Evolutionary conservation across 2,888 invertebrate genomes (phyloP).

Genomic region (Physocephala rufipes): DNA sequence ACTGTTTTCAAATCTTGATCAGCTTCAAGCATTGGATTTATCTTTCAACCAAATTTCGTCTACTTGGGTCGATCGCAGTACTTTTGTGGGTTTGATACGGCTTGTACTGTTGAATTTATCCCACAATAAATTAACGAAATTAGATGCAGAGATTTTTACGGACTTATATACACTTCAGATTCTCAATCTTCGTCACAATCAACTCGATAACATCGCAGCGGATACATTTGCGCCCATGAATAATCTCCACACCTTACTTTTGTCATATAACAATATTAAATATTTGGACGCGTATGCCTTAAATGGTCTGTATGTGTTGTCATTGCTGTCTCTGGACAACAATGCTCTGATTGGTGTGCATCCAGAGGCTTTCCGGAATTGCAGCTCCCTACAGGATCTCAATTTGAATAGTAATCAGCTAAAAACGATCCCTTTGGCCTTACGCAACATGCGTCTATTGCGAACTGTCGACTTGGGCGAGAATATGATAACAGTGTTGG

Average conservation of each 20-base stretch:
- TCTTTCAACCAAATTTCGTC: conserved; percentile 88
- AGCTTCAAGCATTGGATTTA: conserved; percentile 82
- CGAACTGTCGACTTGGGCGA: conserved; percentile 91
- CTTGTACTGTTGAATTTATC: conserved; percentile 87
- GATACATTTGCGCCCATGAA: conserved; percentile 92
- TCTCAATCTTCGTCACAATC: conserved; percentile 85
- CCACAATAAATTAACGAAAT: conserved; percentile 81
- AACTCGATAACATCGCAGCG: conserved; percentile 82
- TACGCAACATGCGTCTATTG: conserved; percentile 85
- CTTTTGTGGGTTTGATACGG: conserved; percentile 87
- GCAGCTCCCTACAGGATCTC: conserved; percentile 88
- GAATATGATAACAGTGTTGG: conserved; percentile 84
- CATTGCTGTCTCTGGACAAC: conserved; percentile 84
- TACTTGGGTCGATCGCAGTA: conserved; percentile 84
- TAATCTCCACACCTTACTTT: conserved; percentile 87
- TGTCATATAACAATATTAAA: conserved; percentile 86
- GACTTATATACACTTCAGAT: conserved; percentile 87
- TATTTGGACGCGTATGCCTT: conserved; percentile 86
- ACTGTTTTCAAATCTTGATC: conserved; percentile 85
- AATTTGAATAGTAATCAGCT: conserved; percentile 89
- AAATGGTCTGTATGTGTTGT: conserved; percentile 88
- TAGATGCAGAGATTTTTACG: conserved; percentile 85
- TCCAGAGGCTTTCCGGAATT: conserved; percentile 88
- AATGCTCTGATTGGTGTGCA: conserved; percentile 86
- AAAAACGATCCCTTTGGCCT: conserved; percentile 80